Evolutionary conservation across 2,888 invertebrate species (phyloP).

Genomic region (Ophioninae sp.): DNA sequence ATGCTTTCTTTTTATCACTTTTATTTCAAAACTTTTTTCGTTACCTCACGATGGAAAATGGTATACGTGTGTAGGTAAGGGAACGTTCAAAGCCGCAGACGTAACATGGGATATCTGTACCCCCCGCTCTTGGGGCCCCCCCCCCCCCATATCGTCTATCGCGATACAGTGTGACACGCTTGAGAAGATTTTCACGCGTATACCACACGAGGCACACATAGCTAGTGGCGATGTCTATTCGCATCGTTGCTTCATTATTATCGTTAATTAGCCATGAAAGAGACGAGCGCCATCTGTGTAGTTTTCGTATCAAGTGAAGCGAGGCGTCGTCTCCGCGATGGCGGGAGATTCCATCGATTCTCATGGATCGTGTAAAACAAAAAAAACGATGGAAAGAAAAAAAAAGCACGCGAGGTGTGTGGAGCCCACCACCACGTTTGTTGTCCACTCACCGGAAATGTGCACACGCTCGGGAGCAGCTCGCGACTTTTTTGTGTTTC

Average conservation of each 20-base stretch:
- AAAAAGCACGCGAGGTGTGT: background rate
- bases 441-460: constrained; percentile 30
- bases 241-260: background rate
- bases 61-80: background rate
- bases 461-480: constrained; percentile 20
- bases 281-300: background rate
- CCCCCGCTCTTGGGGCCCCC: background rate
- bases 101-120: background rate
- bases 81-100: background rate
- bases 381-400: background rate
- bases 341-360: constrained; percentile 44
- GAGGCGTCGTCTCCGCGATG: constrained; percentile 1
- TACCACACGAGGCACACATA: constrained; percentile 8
- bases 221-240: constrained; percentile 19
- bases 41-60: background rate
- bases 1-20: background rate
- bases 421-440: constrained; percentile 10
- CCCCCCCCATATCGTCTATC: constrained; percentile 3
- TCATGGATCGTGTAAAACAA: background rate
- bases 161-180: constrained; percentile 38
- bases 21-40: background rate
- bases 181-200: constrained; percentile 45
- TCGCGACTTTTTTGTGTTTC: constrained; percentile 2
- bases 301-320: constrained; percentile 24
- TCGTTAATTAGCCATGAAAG: constrained; percentile 17